Evolutionary conservation across 1,140 invertebrate genomes (phyloP), one percentile per base, ranked within the genome.

Genomic region (Camponotus floridanus): DNA sequence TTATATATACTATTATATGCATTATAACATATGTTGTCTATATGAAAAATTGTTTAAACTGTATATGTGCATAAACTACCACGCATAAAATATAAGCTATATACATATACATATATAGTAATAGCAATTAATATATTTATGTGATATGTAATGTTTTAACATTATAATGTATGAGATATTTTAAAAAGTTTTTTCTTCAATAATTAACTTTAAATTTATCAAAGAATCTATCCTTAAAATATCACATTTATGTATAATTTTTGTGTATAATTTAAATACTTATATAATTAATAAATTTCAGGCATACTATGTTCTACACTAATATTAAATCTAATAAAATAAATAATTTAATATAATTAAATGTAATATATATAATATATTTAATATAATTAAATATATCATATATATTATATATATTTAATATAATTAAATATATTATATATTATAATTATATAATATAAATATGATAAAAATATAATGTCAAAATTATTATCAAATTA

Each of bases 121-220:
- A 18, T 15, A 18, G n/a, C 36, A 61, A 61, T 73, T 59, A 13
- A 11, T 55, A 2, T 42, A 18, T 26, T 3, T n/a, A 65, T 18
- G 15, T 18, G 15, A 51, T 71, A 81, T 21, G 18, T 36, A 59
- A 81, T 45, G 51, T 73, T 26, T 21, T 9, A 71, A 73, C 15
- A 3, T 51, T 48, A 11, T 15, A 71, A 71, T 81, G 21, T 26
- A 15, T 33, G 18, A 6, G 11, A 74, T 59, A 59, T 59, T 70
- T 81, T 61, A 13, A 36, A 45, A 70, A 21, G n/a, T 31, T 55
- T 8, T 65, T 18, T 9, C 5, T 36, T 15, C 1, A 57, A 18
- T 18, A 55, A 31, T 71, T 15, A 33, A 39, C 21, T 59, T 3
- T 26, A n/a, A 45, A 48, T 62, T 79, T 9, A 64, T 42, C 1